Conservation (phyloP, 2,888 invertebrate genomes). For the Trissoscelio sp. region DNA sequence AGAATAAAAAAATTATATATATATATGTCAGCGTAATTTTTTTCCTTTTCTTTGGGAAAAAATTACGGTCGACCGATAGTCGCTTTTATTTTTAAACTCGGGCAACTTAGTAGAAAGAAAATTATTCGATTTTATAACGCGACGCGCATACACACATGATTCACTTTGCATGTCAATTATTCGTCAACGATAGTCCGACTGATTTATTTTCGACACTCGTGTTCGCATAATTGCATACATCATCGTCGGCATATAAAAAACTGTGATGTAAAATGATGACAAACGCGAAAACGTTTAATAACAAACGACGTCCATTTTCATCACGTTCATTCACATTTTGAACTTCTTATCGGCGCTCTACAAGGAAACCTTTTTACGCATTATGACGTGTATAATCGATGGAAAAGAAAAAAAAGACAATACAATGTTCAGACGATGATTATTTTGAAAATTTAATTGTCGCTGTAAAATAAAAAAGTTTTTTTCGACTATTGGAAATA, state of each 20-base stretch:
- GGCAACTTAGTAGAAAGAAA: constrained; percentile 18
- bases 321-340: constrained; percentile 42
- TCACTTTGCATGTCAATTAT: constrained; percentile 50
- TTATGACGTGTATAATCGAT: neutral
- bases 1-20: too few relatives aligned
- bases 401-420: too few relatives aligned
- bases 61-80: neutral
- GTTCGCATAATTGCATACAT: constrained; percentile 41
- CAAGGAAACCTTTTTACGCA: constrained; percentile 27
- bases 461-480: too few relatives aligned
- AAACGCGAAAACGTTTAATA: constrained; percentile 35
- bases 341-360: constrained; percentile 5
- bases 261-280: constrained; percentile 27
- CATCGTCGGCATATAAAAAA: constrained; percentile 12
- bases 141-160: constrained; percentile 4
- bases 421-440: too few relatives aligned
- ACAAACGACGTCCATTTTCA: constrained; percentile 8
- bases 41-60: neutral
- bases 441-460: too few relatives aligned
- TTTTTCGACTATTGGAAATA: too few relatives aligned
- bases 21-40: neutral
- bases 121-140: constrained; percentile 29
- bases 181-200: constrained; percentile 41
- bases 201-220: constrained; percentile 45
- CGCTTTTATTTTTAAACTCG: constrained; percentile 25